A percentile compares a stretch with the other conserved stretches of the same genome.
Evolutionary conservation across 1,140 invertebrate genomes (phyloP).

Genomic region (Eurosta solidaginis): DNA sequence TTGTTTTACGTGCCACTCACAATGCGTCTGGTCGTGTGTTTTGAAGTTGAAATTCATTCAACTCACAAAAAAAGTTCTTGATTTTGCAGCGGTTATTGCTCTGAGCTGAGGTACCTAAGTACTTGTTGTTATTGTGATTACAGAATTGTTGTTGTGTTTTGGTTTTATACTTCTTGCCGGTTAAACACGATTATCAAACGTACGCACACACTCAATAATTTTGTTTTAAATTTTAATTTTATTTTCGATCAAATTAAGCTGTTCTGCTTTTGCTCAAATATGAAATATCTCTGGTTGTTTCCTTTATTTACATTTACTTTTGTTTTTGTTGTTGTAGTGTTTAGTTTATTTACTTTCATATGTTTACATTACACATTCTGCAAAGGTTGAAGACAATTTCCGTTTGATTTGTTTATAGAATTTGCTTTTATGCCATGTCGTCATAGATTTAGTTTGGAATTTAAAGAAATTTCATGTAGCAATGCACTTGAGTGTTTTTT

Average conservation of each 20-base stretch:
- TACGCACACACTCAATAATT: too few relatives aligned
- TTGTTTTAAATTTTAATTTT: too few relatives aligned
- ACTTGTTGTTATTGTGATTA: background rate
- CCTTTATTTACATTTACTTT: too few relatives aligned
- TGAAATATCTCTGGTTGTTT: too few relatives aligned
- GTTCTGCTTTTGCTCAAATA: too few relatives aligned
- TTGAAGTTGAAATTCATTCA: background rate
- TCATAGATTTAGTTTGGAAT: too few relatives aligned
- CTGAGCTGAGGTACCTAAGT: background rate
- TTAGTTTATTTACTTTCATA: background rate
- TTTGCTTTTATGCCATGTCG: conserved; percentile 12
- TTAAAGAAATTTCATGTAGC: conserved; percentile 35
- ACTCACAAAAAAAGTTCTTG: conserved; percentile 39
- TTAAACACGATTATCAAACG: too few relatives aligned
- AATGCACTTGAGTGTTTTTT: too few relatives aligned
- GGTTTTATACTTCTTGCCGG: too few relatives aligned
- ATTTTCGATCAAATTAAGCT: too few relatives aligned
- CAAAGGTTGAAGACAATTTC: background rate
- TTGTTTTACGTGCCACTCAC: too few relatives aligned
- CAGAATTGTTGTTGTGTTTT: too few relatives aligned
- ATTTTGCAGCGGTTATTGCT: conserved; percentile 30
- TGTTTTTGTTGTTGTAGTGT: background rate
- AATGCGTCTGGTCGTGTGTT: background rate
- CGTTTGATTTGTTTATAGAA: conserved; percentile 26
- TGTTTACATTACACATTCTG: conserved; percentile 8